These are phyloP conservation scores for Oreortyx pictus DNA, from an alignment of 2,797 vertebrate genomes.

Conservation along the genomic window DNA sequence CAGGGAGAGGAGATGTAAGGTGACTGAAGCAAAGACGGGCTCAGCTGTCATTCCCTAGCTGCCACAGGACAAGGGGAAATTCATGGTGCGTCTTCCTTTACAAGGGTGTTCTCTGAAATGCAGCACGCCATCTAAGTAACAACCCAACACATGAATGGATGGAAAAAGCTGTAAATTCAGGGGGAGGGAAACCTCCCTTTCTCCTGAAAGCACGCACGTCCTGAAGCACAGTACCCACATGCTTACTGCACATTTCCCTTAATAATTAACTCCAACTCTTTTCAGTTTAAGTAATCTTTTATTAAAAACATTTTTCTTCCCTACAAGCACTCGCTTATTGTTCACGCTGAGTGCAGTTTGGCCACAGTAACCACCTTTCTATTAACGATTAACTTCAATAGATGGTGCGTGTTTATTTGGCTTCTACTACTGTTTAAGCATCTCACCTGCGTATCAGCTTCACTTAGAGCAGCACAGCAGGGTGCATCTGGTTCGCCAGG, in stretches of 20 bases:
- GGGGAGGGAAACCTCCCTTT: background rate
- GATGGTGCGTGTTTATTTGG: background rate
- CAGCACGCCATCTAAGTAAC: background rate
- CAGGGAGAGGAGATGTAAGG: background rate
- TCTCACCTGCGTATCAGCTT: background rate
- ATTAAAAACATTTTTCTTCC: background rate
- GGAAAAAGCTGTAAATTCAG: background rate
- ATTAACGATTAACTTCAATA: constrained; percentile 36
- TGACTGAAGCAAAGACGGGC: background rate
- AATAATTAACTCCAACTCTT: background rate
- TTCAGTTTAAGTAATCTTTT: background rate
- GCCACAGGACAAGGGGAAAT: background rate
- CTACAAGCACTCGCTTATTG: background rate
- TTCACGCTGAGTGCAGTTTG: background rate
- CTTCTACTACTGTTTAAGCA: background rate
- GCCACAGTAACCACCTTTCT: background rate
- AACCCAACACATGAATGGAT: background rate
- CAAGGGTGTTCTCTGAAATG: background rate
- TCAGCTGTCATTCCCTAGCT: background rate
- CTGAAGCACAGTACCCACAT: background rate
- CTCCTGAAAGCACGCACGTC: background rate
- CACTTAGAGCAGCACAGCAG: background rate
- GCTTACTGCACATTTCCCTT: background rate
- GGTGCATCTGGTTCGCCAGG: background rate
- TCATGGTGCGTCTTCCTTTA: background rate